Conservation (phyloP, 2,113 vertebrate genomes). For the Labeo rohita region DNA sequence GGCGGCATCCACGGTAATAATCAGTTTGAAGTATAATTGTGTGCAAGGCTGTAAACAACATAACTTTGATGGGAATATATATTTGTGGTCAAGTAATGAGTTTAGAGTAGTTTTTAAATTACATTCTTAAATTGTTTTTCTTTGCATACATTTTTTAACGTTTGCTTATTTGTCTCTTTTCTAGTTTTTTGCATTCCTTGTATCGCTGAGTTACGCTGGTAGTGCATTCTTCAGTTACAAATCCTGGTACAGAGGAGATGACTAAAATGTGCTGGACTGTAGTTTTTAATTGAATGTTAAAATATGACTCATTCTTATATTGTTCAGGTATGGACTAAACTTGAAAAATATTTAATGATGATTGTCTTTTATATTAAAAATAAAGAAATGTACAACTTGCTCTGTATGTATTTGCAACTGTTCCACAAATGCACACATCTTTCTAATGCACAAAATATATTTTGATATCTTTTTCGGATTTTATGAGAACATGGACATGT, state of each 20-base stretch:
- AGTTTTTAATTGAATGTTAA: background rate
- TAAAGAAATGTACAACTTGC: background rate
- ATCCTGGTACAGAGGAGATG: constrained; percentile 76
- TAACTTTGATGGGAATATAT: background rate
- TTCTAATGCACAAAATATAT: background rate
- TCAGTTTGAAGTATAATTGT: background rate
- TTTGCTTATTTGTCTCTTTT: constrained; percentile 42
- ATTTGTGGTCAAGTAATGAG: background rate
- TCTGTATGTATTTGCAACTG: background rate
- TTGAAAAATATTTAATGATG: background rate
- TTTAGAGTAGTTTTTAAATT: background rate
- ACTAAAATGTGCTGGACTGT: constrained; percentile 52
- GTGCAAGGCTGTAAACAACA: background rate
- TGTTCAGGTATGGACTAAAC: background rate
- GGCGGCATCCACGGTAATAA: constrained; percentile 84
- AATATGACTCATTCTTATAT: background rate
- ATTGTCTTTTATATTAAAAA: background rate
- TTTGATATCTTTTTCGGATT: background rate
- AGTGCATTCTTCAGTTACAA: constrained; percentile 83
- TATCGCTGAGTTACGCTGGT: constrained; percentile 82
- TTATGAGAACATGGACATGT: background rate
- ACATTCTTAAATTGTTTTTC: background rate
- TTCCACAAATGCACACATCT: background rate
- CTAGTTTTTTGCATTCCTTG: constrained; percentile 85
- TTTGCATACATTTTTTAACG: background rate